Percentiles rank a stretch among this genome's conserved stretches.
Evolutionary conservation across 2,113 vertebrate genomes (phyloP).

Genomic region (Gulo gulo): DNA sequence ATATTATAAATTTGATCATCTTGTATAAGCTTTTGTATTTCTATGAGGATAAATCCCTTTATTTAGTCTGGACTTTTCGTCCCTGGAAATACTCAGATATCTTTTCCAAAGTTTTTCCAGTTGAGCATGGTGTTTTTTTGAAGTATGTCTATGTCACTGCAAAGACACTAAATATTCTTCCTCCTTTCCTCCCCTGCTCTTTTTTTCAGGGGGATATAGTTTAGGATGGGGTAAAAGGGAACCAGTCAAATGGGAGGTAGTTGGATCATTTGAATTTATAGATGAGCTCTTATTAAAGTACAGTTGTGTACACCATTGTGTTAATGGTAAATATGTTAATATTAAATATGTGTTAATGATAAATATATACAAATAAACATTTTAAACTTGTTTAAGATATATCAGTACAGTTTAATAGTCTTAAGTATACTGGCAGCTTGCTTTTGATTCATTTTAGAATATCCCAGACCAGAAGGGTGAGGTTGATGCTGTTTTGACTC

Average conservation of each 20-base stretch:
- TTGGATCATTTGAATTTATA: conserved; percentile 21
- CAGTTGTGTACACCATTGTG: background rate
- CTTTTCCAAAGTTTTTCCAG: background rate
- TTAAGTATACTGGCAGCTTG: background rate
- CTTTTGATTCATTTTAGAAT: conserved; percentile 26
- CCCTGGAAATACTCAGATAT: background rate
- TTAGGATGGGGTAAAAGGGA: background rate
- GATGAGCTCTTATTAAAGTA: conserved; percentile 5
- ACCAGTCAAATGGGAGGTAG: background rate
- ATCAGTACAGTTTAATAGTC: background rate
- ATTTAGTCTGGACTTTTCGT: conserved; percentile 17
- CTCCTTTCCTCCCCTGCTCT: background rate
- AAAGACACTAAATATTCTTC: background rate
- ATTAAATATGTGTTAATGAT: background rate
- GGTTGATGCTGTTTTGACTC: background rate
- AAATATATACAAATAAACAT: background rate
- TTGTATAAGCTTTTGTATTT: background rate
- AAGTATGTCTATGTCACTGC: background rate
- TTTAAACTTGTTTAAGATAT: conserved; percentile 38
- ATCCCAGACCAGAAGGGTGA: background rate
- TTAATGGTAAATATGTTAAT: background rate
- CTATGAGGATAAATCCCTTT: background rate
- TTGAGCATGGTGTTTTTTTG: background rate
- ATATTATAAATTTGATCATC: background rate
- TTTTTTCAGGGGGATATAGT: background rate